These are phyloP conservation scores for Pithecia hirsuta DNA, from an alignment of 2,797 vertebrate species.

Conservation along the genomic window DNA sequence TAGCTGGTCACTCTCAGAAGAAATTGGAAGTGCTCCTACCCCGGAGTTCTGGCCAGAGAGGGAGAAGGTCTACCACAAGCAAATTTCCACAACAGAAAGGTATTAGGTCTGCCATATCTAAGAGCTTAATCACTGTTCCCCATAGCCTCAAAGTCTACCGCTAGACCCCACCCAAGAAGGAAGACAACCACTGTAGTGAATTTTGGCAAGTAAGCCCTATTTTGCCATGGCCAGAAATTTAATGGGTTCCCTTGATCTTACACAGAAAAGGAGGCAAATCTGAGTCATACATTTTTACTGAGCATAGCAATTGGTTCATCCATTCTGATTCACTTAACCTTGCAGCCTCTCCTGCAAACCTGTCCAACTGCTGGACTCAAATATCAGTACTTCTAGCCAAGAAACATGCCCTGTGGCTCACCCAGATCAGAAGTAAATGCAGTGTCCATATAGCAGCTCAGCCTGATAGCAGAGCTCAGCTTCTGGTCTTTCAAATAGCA, in stretches of 20 bases:
- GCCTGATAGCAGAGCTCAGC: neutral
- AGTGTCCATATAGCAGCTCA: neutral
- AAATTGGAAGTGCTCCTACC: neutral
- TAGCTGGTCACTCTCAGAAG: neutral
- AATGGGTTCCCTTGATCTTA: neutral
- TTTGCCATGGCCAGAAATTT: too few relatives aligned
- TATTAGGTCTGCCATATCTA: neutral
- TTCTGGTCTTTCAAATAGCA: neutral
- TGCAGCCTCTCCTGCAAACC: neutral
- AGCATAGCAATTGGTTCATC: neutral
- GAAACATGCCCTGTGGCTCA: neutral
- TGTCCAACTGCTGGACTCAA: neutral
- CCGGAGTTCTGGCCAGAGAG: neutral
- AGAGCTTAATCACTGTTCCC: neutral
- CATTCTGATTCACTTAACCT: neutral
- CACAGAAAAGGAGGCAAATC: neutral
- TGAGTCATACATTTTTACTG: neutral
- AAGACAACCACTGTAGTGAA: too few relatives aligned
- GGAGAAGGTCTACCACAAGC: neutral
- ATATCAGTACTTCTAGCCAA: neutral
- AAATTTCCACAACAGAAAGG: neutral
- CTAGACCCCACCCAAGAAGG: too few relatives aligned
- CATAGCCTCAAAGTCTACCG: neutral
- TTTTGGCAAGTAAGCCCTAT: too few relatives aligned
- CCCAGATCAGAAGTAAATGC: neutral